A percentile compares a stretch with the other conserved stretches of the same genome.
phyloP scores from a whole-genome alignment of 2,888 invertebrate genomes.

The Pachymerium ferrugineum region DNA sequence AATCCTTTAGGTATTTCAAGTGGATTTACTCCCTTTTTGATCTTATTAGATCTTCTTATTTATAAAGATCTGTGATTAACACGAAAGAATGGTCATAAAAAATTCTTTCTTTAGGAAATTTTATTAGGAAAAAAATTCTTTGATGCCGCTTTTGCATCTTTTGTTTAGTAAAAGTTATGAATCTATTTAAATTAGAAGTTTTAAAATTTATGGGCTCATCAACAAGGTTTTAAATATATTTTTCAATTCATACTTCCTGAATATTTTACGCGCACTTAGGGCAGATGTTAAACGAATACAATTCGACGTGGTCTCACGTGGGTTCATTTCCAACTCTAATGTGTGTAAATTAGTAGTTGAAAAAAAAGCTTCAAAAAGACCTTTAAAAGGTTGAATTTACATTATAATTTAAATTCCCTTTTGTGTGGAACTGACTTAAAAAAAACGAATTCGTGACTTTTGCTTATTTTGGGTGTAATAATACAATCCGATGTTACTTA shows the following conservation, averaged over 20 bases:
- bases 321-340: conserved; percentile 11
- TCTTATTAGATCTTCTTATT: background rate
- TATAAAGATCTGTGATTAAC: background rate
- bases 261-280: background rate
- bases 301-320: background rate
- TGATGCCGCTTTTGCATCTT: background rate
- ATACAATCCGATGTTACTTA: too few relatives aligned
- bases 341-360: background rate
- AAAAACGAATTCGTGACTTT: too few relatives aligned
- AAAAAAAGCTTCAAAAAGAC: too few relatives aligned
- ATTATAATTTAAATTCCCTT: too few relatives aligned
- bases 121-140: background rate
- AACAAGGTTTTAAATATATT: background rate
- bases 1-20: conserved; percentile 1
- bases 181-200: too few relatives aligned
- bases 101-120: background rate
- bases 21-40: conserved; percentile 19
- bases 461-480: too few relatives aligned
- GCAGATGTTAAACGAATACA: background rate
- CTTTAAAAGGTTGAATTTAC: too few relatives aligned
- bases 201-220: background rate
- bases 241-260: background rate
- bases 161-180: background rate
- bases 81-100: too few relatives aligned
- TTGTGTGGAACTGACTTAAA: too few relatives aligned